Percentiles rank a stretch among this genome's conserved stretches.
phyloP scores from a whole-genome alignment of 1,140 invertebrate species.

The Saccostrea glomerata region DNA sequence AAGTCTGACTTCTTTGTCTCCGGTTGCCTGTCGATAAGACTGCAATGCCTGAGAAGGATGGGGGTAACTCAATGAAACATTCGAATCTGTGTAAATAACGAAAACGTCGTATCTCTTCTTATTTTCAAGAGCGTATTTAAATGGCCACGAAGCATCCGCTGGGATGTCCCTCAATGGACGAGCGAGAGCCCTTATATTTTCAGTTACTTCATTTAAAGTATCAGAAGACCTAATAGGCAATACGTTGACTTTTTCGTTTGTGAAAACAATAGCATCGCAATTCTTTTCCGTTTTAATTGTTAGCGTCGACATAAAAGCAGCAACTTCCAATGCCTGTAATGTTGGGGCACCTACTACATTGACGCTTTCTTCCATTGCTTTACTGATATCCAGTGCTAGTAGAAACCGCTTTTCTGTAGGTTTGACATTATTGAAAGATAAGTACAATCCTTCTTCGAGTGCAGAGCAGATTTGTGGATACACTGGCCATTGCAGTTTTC shows the following conservation, averaged over 20 bases:
- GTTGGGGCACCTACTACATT: slow-evolving; percentile 44
- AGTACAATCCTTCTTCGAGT: neutral
- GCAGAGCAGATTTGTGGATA: neutral
- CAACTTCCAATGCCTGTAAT: slow-evolving; percentile 57
- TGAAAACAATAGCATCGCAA: slow-evolving; percentile 71
- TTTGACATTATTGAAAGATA: neutral
- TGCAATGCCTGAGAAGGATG: slow-evolving; percentile 66
- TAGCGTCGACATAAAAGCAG: slow-evolving; percentile 66
- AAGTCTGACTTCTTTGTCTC: slow-evolving; percentile 74
- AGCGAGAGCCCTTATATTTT: neutral
- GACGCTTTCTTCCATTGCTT: slow-evolving; percentile 75
- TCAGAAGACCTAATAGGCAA: neutral
- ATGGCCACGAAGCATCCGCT: slow-evolving; percentile 80
- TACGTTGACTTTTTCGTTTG: slow-evolving; percentile 16
- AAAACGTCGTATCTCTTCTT: slow-evolving; percentile 77
- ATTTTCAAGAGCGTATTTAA: slow-evolving; percentile 82
- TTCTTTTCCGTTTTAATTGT: slow-evolving; percentile 47
- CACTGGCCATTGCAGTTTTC: neutral
- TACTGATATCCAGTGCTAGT: slow-evolving; percentile 83
- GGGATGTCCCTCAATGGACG: neutral
- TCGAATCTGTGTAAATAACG: slow-evolving; percentile 72
- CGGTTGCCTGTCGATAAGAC: slow-evolving; percentile 60
- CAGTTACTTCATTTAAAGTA: neutral
- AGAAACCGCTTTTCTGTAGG: slow-evolving; percentile 82
- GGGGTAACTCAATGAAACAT: slow-evolving; percentile 59